Conservation (phyloP, 2,113 vertebrate genomes). For the Xenus cinereus region DNA sequence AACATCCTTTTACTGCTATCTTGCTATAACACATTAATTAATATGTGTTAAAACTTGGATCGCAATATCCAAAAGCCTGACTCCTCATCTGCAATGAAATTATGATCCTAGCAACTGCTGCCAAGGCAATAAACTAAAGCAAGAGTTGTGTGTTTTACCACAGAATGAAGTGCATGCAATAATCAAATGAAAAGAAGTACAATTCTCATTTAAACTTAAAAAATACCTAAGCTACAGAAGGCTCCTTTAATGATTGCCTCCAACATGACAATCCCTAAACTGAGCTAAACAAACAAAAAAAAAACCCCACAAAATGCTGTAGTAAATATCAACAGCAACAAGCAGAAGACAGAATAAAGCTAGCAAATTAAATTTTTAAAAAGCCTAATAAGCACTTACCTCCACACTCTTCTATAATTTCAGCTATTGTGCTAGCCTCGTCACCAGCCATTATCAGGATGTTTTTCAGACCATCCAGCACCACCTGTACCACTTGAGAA, state of each 20-base stretch:
- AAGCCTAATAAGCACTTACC: constrained; percentile 72
- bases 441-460: constrained; percentile 99
- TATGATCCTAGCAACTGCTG: background rate
- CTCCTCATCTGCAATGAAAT: background rate
- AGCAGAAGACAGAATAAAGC: background rate
- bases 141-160: background rate
- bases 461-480: constrained; percentile 97
- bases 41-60: background rate
- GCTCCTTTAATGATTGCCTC: background rate
- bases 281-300: background rate
- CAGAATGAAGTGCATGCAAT: background rate
- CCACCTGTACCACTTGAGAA: constrained; percentile 98
- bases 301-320: background rate
- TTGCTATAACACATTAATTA: background rate
- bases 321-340: background rate
- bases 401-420: constrained; percentile 98
- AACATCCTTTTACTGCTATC: background rate
- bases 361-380: background rate
- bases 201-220: background rate
- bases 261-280: background rate
- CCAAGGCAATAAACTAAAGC: background rate
- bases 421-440: constrained; percentile 95
- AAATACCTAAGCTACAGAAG: background rate
- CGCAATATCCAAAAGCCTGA: background rate
- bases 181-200: background rate